A percentile compares a stretch with the other conserved stretches of the same genome.
These are phyloP conservation scores for Scyliorhinus canicula DNA, from an alignment of 2,797 vertebrate species.

Conservation along the genomic window DNA sequence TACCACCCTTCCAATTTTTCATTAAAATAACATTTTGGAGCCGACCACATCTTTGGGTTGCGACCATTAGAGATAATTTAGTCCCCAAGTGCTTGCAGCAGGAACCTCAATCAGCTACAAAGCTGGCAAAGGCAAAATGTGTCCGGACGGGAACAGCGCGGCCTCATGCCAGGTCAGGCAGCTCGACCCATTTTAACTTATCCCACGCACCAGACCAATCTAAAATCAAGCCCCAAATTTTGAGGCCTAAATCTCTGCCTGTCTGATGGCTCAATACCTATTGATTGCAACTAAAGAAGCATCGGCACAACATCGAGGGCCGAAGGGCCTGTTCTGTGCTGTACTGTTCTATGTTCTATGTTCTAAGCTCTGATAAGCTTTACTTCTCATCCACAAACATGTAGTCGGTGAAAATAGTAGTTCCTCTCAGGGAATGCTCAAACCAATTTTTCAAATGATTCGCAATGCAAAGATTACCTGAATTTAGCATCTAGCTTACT, in stretches of 20 bases:
- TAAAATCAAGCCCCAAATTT: neutral
- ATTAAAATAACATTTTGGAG: neutral
- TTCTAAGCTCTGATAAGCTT: neutral
- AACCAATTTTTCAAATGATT: neutral
- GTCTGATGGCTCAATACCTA: neutral
- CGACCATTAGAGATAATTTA: neutral
- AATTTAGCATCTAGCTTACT: slow-evolving; percentile 55
- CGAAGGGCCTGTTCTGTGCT: too few species aligned
- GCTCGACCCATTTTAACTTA: neutral
- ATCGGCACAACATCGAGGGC: too few species aligned
- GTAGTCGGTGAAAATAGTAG: neutral
- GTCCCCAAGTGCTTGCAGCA: neutral
- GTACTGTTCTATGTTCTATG: too few species aligned
- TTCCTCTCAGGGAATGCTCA: neutral
- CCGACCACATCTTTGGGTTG: too few species aligned
- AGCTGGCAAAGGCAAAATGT: neutral
- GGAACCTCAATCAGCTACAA: neutral
- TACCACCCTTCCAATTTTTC: neutral
- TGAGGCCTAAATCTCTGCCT: neutral
- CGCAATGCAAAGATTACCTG: neutral
- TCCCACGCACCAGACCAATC: neutral
- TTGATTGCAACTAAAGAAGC: neutral
- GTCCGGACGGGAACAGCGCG: neutral
- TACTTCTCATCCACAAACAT: neutral
- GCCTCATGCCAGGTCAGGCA: neutral